phyloP scores from a whole-genome alignment of 1,140 invertebrate genomes.

The Ectropis grisescens region DNA sequence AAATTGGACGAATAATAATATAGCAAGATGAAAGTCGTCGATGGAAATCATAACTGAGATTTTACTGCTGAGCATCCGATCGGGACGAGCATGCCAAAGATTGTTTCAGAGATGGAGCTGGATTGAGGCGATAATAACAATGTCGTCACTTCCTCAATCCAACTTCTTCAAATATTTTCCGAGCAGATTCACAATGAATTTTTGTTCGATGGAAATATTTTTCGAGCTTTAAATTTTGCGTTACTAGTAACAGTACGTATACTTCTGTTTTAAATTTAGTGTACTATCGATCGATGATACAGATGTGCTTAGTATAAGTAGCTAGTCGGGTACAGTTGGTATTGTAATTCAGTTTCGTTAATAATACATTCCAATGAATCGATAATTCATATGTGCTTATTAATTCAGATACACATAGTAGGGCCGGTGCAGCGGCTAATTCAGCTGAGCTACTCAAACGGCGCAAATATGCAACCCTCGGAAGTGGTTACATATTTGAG shows the following conservation, averaged over 20 bases:
- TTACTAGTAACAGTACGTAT: neutral
- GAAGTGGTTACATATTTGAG: no score
- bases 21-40: conserved; percentile 23
- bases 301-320: no score
- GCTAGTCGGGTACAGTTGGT: no score
- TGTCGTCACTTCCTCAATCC: conserved; percentile 57
- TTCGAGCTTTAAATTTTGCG: conserved; percentile 4
- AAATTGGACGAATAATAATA: conserved; percentile 28
- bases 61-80: conserved; percentile 37
- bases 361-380: no score
- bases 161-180: conserved; percentile 49
- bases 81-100: conserved; percentile 32
- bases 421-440: no score
- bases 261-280: neutral
- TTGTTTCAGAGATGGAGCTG: conserved; percentile 40
- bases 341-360: no score
- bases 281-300: neutral
- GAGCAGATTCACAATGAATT: conserved; percentile 33
- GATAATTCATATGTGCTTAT: no score
- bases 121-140: conserved; percentile 55
- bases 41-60: conserved; percentile 47
- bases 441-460: no score
- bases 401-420: no score
- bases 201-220: conserved; percentile 25
- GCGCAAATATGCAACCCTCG: no score